Base-by-base conservation (phyloP, 2,888 invertebrate species). In the Acleris literana region DNA sequence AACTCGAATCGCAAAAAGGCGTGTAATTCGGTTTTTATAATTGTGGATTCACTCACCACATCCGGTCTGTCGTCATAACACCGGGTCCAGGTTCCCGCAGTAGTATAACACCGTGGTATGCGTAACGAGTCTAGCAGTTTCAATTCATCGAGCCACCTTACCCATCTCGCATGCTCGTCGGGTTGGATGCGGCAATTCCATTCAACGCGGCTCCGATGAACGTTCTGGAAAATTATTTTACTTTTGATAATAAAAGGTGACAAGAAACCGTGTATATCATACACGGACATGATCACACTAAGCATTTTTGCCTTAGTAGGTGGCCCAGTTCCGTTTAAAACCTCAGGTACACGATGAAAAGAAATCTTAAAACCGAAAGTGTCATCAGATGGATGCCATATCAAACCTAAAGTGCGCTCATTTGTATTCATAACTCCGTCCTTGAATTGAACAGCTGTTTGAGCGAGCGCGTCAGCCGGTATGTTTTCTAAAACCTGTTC, bases 1-100 rank as follows among this genome's bases (percentile, higher is more conserved):
- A 59, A 39, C 75, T 72, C 16, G 75, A 75, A 53, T 77, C 77
- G 52, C 75, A 73, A 62, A 78, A 79, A 2, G n/a, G 69, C 63
- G 59, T 77, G 80, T 52, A 73, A 49, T 54, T 71, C 51, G 68
- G 70, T 18, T 69, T 70, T 33, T 33, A 33, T 33, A 33, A 33
- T 33, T 2, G 6, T 33, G 33, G 11, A 11, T 33, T 33, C 33
- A 33, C 33, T 33, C 9, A 33, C 33, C 7, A 33, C 33, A 33
- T 33, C 33, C 11, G 33, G 1, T 7, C 1, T 9, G 9, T 6
- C 11, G 11, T 33, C 33, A 33, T 33, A 33, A 33, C 33, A 33
- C 11, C 0, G 33, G 7, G 33, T 33, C 33, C 11, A 33, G 33
- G 33, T 33, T 33, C 33, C 33, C 33, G 33, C 33, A 1, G 33